Evolutionary conservation across 1,140 invertebrate species (phyloP), one percentile per base, ranked within the genome.

Genomic region (Aethina tumida): DNA sequence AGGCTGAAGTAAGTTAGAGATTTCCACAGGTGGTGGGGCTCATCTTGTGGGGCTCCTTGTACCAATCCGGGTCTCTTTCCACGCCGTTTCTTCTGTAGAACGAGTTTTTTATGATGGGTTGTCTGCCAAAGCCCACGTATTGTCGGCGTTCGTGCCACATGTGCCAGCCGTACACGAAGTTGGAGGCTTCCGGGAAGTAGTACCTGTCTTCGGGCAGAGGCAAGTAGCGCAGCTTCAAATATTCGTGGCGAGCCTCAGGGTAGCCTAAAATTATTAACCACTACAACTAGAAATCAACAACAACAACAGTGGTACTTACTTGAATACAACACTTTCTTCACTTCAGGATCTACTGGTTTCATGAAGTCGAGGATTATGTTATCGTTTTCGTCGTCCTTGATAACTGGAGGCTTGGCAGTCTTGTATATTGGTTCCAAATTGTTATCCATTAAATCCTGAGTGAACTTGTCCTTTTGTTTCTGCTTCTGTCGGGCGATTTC

Each of bases 71-170:
- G 41, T 62, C 60, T 15, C 45, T 43, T 17, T 39, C 49, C 17
- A 59, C 45, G 6, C 53, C 55, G 12, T 47, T 50, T 39, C 57
- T 49, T 33, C 60, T 42, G 33, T 62, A 62, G 37, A 62, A 62
- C 12, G 57, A 53, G 13, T 58, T 35, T 27, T 50, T 47, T n/a
- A 62, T 55, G 8, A 60, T 41, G 24, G 54, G 50, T 28, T 47
- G 47, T 41, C 56, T 52, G 2, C 55, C 60, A 41, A 53, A 57
- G 14, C 49, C 41, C 21, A 38, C 32, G 15, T 44, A 47, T 5
- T 18, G 18, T 45, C 53, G 58, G 1, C 39, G 43, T 21, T 38
- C 35, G n/a, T 59, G 39, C 47, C 44, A 57, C 49, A 56, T 57
- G 10, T 55, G 46, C 60, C 60, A 62, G 4, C 60, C 60, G 24